Evolutionary conservation across 2,797 vertebrate genomes (phyloP).

Genomic region (Sardinella longiceps): DNA sequence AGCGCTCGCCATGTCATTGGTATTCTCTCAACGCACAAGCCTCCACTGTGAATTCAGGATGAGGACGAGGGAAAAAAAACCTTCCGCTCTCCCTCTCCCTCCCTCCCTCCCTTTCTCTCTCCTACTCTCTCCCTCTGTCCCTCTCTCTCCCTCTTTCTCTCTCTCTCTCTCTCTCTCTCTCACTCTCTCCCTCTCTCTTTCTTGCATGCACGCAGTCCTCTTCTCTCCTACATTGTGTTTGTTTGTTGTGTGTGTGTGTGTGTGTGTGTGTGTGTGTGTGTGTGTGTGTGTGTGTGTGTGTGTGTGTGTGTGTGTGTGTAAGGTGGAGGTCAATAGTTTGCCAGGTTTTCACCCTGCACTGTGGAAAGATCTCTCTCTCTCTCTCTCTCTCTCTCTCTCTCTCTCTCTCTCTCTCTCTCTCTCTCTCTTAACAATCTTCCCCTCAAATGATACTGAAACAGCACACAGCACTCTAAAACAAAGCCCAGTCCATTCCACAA

Average conservation of each 20-base stretch:
- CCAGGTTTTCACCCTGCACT: slow-evolving; percentile 7
- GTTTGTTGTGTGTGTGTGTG: background rate
- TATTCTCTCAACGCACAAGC: background rate
- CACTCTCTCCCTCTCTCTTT: background rate
- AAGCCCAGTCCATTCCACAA: background rate
- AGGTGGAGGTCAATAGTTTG: background rate
- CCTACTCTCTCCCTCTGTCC: background rate
- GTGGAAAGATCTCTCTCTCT: background rate
- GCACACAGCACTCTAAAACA: background rate
- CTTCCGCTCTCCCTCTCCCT: background rate
- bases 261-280: background rate
- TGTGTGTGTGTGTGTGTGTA: background rate
- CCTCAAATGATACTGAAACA: background rate
- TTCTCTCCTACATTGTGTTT: background rate
- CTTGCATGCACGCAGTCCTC: background rate
- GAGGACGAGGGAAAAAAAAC: background rate
- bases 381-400: slow-evolving; percentile 16
- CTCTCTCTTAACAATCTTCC: background rate
- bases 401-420: background rate
- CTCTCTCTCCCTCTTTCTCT: background rate
- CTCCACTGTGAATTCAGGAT: slow-evolving; percentile 13
- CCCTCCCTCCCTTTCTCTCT: background rate
- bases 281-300: background rate
- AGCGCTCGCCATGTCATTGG: background rate
- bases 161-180: background rate